Percentiles rank a stretch among this genome's conserved stretches.
Conservation (phyloP, 2,888 invertebrate genomes). For the Agonopterix heracliana region DNA sequence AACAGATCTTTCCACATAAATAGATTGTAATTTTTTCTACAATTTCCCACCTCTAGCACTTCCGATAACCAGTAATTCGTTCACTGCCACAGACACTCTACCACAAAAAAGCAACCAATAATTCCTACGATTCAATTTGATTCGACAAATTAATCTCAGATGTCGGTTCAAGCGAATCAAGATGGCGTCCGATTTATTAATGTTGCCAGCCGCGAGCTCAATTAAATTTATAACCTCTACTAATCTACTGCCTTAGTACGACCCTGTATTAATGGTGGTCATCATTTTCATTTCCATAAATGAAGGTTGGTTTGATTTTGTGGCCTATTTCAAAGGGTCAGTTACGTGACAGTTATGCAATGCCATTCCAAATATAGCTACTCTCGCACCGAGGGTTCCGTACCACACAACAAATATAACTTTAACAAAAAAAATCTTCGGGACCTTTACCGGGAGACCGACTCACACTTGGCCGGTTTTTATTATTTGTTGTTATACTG, state of each 20-base stretch:
- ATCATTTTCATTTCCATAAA: not conserved
- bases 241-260: not conserved
- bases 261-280: not conserved
- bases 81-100: not conserved
- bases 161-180: conserved; percentile 1
- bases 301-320: not conserved
- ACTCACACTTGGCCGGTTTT: no score
- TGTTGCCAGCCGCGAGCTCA: not conserved
- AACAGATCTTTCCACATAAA: no score
- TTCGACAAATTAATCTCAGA: conserved; percentile 4
- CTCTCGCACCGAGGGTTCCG: no score
- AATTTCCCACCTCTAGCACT: no score
- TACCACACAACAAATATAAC: no score
- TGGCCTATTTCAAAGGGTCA: no score
- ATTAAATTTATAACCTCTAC: conserved; percentile 2
- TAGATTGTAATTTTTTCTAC: no score
- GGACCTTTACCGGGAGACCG: no score
- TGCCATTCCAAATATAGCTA: no score
- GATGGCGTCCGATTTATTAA: conserved; percentile 5
- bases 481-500: no score
- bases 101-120: not conserved
- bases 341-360: no score
- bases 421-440: no score
- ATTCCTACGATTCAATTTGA: not conserved
- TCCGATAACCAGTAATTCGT: not conserved